Evolutionary conservation across 2,888 invertebrate genomes (phyloP), one percentile per base, ranked within the genome.

Genomic region (Achlya flavicornis): DNA sequence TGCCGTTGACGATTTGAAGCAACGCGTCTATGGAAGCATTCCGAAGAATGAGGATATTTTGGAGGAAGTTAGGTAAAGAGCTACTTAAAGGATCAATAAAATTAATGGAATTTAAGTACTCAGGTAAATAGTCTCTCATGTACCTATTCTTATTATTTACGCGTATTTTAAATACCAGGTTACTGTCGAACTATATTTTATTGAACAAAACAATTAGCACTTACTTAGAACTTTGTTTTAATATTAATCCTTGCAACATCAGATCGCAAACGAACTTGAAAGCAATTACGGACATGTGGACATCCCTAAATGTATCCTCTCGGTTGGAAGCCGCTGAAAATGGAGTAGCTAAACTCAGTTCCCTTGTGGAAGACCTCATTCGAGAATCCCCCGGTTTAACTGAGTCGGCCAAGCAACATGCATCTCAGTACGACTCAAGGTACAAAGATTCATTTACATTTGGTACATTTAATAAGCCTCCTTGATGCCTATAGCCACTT

Each of bases 261-360:
- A 93, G 94, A 70, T 92, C 93, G 2, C 91, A 91, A 77, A 85
- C 88, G 2, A 92, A 92, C 66, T 64, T 92, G 12, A 92, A 91
- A 72, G 92, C 94, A 0, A 87, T 95, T 32, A 92, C 94, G 14
- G 96, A 96, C 65, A 95, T 96, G 94, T 96, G 96, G 94, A 95
- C 95, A 68, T 92, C 95, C 19, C 84, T 96, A 64, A 95, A 95
- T 70, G 89, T 96, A 0, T 94, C 94, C 0, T 96, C 96, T 69
- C 92, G 96, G 46, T 81, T 96, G 66, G 96, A 96, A 60, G 95
- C 95, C 0, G 93, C 94, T 6, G 96, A 96, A 77, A 85, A 89
- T 48, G 95, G 94, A 26, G 94, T 96, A 61, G 86, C 89, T 19
- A 96, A 96, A 81, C 83, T 96, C n/a, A 94, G 95, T 61, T 94